Percentiles rank a stretch among this genome's conserved stretches.
Conservation (phyloP, 2,888 invertebrate species). For the Apodemia zela region DNA sequence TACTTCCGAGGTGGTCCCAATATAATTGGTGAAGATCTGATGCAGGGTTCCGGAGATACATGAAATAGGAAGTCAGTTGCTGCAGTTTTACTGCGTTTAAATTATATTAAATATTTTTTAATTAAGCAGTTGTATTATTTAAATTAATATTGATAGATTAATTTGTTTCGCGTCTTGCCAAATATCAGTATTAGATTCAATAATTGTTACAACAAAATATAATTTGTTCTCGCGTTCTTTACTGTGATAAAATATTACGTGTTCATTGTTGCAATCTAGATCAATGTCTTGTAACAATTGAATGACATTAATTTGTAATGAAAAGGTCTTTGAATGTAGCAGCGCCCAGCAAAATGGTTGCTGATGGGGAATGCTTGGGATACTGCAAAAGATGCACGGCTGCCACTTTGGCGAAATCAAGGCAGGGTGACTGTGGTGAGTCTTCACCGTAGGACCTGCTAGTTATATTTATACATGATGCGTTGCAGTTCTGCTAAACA, state of each 20-base stretch:
- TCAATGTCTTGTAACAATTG: slow-evolving; percentile 29
- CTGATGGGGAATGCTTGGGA: slow-evolving; percentile 51
- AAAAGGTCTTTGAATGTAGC: slow-evolving; percentile 43
- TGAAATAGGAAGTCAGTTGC: too few species aligned
- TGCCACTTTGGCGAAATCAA: slow-evolving; percentile 58
- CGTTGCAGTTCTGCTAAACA: neutral
- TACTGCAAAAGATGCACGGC: slow-evolving; percentile 68
- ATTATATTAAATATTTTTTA: too few species aligned
- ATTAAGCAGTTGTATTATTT: too few species aligned
- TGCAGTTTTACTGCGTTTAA: too few species aligned
- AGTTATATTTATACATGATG: slow-evolving; percentile 20
- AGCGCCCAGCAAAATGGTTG: slow-evolving; percentile 52
- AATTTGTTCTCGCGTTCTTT: neutral
- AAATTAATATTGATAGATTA: neutral
- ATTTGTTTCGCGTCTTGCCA: neutral
- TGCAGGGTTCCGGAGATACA: too few species aligned
- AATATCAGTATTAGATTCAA: neutral
- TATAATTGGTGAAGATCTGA: too few species aligned
- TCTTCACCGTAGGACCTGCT: slow-evolving; percentile 39
- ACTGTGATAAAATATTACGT: slow-evolving; percentile 25
- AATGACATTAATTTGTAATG: slow-evolving; percentile 26
- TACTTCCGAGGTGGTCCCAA: too few species aligned
- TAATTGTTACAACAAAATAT: too few species aligned
- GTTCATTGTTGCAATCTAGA: slow-evolving; percentile 37
- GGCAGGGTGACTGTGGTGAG: slow-evolving; percentile 64